Percentiles rank a stretch among this genome's conserved stretches.
phyloP scores from a whole-genome alignment of 2,888 invertebrate species.

The Zygaena filipendulae region DNA sequence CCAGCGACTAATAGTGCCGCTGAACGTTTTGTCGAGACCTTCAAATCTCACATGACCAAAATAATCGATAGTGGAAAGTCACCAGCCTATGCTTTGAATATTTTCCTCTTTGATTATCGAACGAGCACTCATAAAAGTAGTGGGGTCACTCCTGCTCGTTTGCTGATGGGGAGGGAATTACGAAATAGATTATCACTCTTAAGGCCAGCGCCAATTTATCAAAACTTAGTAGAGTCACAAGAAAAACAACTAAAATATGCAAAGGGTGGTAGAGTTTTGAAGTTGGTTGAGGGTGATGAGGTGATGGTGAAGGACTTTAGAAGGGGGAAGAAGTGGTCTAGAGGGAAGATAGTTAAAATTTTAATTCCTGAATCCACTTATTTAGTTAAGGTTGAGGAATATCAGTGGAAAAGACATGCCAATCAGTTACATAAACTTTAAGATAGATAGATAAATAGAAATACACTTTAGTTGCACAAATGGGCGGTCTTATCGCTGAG shows the following conservation, averaged over 20 bases:
- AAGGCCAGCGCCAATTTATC: slow-evolving; percentile 8
- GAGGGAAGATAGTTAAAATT: background rate
- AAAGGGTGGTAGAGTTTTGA: background rate
- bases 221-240: background rate
- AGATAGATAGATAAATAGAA: too few species aligned
- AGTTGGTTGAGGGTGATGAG: slow-evolving; percentile 4
- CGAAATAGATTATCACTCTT: slow-evolving; percentile 3
- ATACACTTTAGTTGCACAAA: too few species aligned
- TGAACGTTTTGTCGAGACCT: slow-evolving; percentile 14
- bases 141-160: slow-evolving; percentile 1
- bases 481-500: too few species aligned
- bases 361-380: background rate
- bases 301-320: slow-evolving; percentile 11
- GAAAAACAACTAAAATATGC: background rate
- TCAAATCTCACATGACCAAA: slow-evolving; percentile 12
- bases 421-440: slow-evolving; percentile 1
- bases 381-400: background rate
- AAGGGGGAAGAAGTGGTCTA: slow-evolving; percentile 5
- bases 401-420: slow-evolving; percentile 1
- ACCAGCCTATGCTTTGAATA: slow-evolving; percentile 1
- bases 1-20: slow-evolving; percentile 15
- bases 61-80: slow-evolving; percentile 6
- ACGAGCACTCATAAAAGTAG: slow-evolving; percentile 3
- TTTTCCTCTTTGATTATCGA: slow-evolving; percentile 4
- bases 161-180: slow-evolving; percentile 5